These are phyloP conservation scores for Dinomys branickii DNA, from an alignment of 2,113 vertebrate genomes.

Conservation along the genomic window DNA sequence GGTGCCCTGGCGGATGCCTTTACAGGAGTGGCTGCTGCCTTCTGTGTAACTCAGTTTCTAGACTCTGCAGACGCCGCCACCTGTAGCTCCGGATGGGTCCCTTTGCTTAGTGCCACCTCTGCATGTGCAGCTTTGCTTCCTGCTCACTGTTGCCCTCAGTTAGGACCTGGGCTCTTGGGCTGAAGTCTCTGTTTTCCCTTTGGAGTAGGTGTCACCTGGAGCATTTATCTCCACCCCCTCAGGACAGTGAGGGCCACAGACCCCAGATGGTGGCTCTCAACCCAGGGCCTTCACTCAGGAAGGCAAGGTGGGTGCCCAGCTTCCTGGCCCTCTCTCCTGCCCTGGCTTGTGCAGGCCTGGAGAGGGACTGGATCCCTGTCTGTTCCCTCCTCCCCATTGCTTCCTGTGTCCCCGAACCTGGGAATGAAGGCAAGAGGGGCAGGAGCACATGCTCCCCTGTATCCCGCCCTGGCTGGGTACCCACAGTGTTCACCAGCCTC, in stretches of 20 bases:
- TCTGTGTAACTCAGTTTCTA: background rate
- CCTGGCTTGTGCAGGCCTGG: background rate
- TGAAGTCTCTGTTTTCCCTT: background rate
- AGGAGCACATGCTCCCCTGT: background rate
- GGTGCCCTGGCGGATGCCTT: accelerated
- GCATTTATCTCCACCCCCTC: background rate
- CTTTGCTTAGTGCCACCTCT: background rate
- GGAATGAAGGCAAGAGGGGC: background rate
- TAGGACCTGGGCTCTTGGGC: background rate
- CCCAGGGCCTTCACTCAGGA: background rate
- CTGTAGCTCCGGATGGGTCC: background rate
- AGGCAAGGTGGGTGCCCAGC: background rate
- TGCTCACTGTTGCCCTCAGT: background rate
- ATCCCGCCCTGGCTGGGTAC: no score
- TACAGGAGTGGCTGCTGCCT: background rate
- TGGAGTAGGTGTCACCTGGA: background rate
- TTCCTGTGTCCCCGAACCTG: background rate
- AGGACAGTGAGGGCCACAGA: background rate
- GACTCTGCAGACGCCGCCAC: background rate
- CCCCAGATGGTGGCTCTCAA: background rate
- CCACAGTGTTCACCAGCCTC: background rate
- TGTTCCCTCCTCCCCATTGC: background rate
- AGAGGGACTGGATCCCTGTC: background rate
- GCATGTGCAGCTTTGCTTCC: background rate
- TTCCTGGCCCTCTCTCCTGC: background rate